Evolutionary conservation across 2,113 vertebrate species (phyloP), one percentile per base, ranked within the genome.

Genomic region (Pterophyllum scalare): DNA sequence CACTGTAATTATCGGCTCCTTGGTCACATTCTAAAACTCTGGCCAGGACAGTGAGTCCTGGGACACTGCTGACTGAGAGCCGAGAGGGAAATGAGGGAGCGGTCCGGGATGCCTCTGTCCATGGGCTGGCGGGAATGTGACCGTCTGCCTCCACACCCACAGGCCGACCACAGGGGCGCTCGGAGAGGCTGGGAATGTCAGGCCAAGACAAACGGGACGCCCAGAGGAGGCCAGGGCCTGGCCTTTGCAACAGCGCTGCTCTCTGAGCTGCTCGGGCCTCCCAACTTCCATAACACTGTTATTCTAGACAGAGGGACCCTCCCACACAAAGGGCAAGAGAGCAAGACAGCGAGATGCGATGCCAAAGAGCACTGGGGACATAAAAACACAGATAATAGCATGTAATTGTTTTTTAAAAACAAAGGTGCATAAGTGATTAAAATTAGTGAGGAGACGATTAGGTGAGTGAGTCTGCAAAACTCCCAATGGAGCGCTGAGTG

Each of bases 171-270:
- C 94, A 94, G 94, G 88, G 94, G 87, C 70, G 84, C 91, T 89
- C 67, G 19, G 87, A 91, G 88, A 92, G 89, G 91, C 92, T 78
- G 89, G 78, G 89, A 90, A 90, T 86, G 85, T 87, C 6, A 49
- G 85, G 94, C 94, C 95, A 96, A 96, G 88, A 94, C 92, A 95
- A 96, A 94, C 90, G 84, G 83, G 87, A 94, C 88, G 82, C 76
- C 86, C 65, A 76, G 86, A 90, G 92, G 91, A 94, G 94, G 93
- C 91, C 86, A 80, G 74, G 88, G 86, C 87, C 60, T 19, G 91
- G 87, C 87, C 90, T 88, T 77, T 82, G 90, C 89, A 91, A 93
- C 92, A 87, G 88, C 77, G 26, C 56, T 2, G 56, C 87, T 90
- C 91, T 93, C 80, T 92, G 82, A 85, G 87, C 85, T 33, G 60